Evolutionary conservation across 2,113 vertebrate genomes (phyloP), one percentile per base, ranked within the genome.

Genomic region (Nothocercus nigrocapillus): DNA sequence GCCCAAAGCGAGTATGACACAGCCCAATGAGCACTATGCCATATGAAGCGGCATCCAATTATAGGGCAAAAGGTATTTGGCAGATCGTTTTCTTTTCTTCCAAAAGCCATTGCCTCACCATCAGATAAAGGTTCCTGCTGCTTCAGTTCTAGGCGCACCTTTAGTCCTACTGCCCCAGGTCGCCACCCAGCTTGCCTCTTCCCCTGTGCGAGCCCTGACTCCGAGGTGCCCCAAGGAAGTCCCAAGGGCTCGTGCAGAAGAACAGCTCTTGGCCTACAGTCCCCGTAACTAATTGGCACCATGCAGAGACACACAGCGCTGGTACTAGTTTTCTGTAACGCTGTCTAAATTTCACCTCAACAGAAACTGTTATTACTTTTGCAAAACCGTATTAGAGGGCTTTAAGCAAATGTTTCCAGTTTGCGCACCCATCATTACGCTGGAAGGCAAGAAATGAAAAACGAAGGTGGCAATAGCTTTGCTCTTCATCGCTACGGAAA

Each of bases 311-410:
- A 28, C 8, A 66, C 51, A 32, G 13, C 77, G 19, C 27, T 83
- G 49, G 68, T 73, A n/a, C 45, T 77, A 59, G 10, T 81, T 67
- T 75, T 67, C 64, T 84, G 42, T 32, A 16, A 16, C 4, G 17
- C 61, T 27, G 80, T 54, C 59, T 67, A 85, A 84, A 72, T 85
- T 91, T 72, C 70, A 79, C 32, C 90, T 64, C 21, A 61, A 34
- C 25, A 75, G 61, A 88, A 88, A 59, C 80, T 51, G 63, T 51
- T 58, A 9, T 5, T 7, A 76, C 13, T 62, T 79, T 79, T 69
- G 62, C 22, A 86, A 84, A 88, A 64, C 13, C 11, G 19, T 68
- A 0, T 64, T 75, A 72, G 62, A 87, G 32, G 38, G 10, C 56
- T 83, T 89, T 61, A 63, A 51, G 17, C 1, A 11, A 75, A 40